phyloP scores from a whole-genome alignment of 2,888 invertebrate genomes.

The Ctenicera cuprea region DNA sequence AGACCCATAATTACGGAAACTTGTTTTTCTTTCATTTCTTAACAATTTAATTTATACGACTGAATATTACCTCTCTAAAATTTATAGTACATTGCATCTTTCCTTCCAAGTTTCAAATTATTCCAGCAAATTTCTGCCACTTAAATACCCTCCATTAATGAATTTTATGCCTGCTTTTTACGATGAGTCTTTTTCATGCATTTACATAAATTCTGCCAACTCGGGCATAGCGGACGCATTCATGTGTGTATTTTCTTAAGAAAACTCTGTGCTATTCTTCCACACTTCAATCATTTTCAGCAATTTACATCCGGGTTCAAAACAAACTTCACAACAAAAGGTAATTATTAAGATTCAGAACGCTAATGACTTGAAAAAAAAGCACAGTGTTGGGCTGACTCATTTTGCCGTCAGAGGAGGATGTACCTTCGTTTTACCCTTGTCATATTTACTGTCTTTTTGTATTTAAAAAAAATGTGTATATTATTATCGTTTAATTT shows the following conservation, averaged over 20 bases:
- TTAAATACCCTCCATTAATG: too few species aligned
- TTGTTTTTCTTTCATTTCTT: too few species aligned
- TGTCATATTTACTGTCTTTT: background rate
- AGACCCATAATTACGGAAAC: too few species aligned
- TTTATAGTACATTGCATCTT: too few species aligned
- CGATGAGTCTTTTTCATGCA: background rate
- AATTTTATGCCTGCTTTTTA: background rate
- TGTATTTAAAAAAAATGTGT: too few species aligned
- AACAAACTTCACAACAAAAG: background rate
- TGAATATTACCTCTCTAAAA: too few species aligned
- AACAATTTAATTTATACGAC: too few species aligned
- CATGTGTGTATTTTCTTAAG: slow-evolving; percentile 18
- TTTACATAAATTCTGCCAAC: slow-evolving; percentile 10
- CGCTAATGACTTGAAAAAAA: background rate
- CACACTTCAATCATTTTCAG: slow-evolving; percentile 19
- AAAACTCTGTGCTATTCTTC: slow-evolving; percentile 1
- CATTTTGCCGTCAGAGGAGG: background rate
- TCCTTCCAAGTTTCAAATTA: too few species aligned
- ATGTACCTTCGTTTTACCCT: background rate
- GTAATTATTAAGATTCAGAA: background rate
- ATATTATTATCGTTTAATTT: too few species aligned
- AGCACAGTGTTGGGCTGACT: background rate
- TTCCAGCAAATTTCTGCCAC: too few species aligned
- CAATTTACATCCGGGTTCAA: slow-evolving; percentile 18
- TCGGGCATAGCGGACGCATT: slow-evolving; percentile 14